Conservation (phyloP, 2,888 invertebrate species). For the Steinernema carpocapsae region DNA sequence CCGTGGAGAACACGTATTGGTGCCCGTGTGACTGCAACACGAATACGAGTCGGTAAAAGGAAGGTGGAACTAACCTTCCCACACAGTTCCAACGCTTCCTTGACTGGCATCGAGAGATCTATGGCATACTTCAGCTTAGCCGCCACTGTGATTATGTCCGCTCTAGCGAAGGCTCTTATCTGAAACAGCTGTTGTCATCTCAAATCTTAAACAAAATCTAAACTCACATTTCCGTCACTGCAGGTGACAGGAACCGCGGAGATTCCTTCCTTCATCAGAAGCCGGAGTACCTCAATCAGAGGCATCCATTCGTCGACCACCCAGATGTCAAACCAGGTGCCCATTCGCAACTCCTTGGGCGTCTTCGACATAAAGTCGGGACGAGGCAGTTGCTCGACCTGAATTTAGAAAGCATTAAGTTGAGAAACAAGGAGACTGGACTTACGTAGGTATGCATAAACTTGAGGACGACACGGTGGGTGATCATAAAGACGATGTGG, state of each 20-base stretch:
- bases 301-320: not conserved
- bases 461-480: not conserved
- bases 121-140: not conserved
- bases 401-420: not conserved
- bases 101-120: constrained; percentile 6
- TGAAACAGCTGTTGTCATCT: not conserved
- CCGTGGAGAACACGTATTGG: not conserved
- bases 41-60: too few relatives aligned
- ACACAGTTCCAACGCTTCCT: constrained; percentile 8
- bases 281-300: constrained; percentile 11
- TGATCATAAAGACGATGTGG: not conserved
- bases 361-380: constrained; percentile 27
- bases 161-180: not conserved
- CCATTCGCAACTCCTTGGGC: constrained; percentile 1
- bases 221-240: constrained; percentile 2
- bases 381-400: not conserved
- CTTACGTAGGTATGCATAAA: constrained; percentile 19
- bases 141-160: constrained; percentile 2
- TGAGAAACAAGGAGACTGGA: not conserved
- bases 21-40: not conserved
- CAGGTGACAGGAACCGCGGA: constrained; percentile 3
- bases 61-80: not conserved
- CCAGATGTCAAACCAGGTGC: constrained; percentile 15
- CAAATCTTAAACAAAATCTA: too few relatives aligned
- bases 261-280: constrained; percentile 1